Percentiles rank a stretch among this genome's conserved stretches.
phyloP scores from a whole-genome alignment of 2,113 vertebrate species.

The Tiliqua scincoides region DNA sequence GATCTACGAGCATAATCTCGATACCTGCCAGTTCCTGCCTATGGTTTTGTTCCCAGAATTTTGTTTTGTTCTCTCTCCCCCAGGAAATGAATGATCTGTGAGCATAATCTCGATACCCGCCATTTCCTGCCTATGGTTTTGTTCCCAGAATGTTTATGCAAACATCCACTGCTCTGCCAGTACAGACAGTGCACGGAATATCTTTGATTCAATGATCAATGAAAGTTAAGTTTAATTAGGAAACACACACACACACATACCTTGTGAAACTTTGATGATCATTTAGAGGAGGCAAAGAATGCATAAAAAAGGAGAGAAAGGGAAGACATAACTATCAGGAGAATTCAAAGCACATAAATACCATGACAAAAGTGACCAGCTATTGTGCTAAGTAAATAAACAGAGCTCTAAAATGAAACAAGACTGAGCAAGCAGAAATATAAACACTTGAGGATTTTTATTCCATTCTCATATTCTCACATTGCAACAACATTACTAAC shows the following conservation, averaged over 20 bases:
- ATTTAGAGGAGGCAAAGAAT: slow-evolving; percentile 65
- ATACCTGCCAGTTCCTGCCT: background rate
- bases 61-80: too few species aligned
- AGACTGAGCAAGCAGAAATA: background rate
- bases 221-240: background rate
- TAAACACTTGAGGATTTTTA: background rate
- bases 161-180: too few species aligned
- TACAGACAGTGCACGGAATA: background rate
- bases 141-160: background rate
- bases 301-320: slow-evolving; percentile 68
- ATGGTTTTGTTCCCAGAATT: background rate
- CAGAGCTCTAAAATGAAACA: slow-evolving; percentile 29
- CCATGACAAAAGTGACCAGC: background rate
- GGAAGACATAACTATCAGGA: slow-evolving; percentile 61
- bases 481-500: background rate
- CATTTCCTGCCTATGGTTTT: background rate
- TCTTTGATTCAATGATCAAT: background rate
- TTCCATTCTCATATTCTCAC: background rate
- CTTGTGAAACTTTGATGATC: slow-evolving; percentile 84
- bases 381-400: slow-evolving; percentile 38
- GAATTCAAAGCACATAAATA: background rate
- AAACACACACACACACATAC: slow-evolving; percentile 67
- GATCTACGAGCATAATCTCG: background rate
- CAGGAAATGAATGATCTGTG: background rate
- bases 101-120: background rate